A percentile compares a stretch with the other conserved stretches of the same genome.
Conservation (phyloP, 53 echinoderm and acorn worm genomes). For the Echinometra lucunter region DNA sequence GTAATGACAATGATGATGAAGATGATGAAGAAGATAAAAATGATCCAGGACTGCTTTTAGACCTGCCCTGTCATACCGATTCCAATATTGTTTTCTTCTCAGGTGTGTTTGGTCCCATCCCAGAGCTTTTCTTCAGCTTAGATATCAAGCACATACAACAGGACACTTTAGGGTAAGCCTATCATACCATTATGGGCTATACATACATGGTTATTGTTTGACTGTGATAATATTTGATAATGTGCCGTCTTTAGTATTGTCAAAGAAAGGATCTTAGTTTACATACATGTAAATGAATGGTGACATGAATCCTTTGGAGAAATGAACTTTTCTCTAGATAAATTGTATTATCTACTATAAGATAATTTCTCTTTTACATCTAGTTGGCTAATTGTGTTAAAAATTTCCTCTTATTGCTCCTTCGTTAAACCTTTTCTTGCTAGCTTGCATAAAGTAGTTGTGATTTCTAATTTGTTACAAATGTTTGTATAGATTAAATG, state of each 20-base stretch:
- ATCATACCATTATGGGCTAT: no score
- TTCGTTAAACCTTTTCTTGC: background rate
- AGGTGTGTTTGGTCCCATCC: slow-evolving; percentile 97
- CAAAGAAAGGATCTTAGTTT: background rate
- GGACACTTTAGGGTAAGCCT: slow-evolving; percentile 92
- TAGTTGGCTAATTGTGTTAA: background rate
- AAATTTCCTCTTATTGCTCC: background rate
- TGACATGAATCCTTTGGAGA: background rate
- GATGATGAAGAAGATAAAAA: no score
- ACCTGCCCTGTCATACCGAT: background rate
- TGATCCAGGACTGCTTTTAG: background rate
- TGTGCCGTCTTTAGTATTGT: no score
- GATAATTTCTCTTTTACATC: background rate
- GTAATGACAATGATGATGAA: no score
- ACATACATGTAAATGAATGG: background rate
- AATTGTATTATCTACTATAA: background rate
- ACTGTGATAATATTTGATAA: no score
- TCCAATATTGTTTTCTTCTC: slow-evolving; percentile 17
- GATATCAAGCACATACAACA: slow-evolving; percentile 99
- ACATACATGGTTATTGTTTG: no score
- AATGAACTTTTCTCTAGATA: background rate
- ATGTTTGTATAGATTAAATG: background rate
- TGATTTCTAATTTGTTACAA: background rate
- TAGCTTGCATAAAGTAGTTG: background rate
- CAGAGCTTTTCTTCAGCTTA: slow-evolving; percentile 87